Evolutionary conservation across 2,113 vertebrate species (phyloP), one percentile per base, ranked within the genome.

Genomic region (Psephotus haematonotus): DNA sequence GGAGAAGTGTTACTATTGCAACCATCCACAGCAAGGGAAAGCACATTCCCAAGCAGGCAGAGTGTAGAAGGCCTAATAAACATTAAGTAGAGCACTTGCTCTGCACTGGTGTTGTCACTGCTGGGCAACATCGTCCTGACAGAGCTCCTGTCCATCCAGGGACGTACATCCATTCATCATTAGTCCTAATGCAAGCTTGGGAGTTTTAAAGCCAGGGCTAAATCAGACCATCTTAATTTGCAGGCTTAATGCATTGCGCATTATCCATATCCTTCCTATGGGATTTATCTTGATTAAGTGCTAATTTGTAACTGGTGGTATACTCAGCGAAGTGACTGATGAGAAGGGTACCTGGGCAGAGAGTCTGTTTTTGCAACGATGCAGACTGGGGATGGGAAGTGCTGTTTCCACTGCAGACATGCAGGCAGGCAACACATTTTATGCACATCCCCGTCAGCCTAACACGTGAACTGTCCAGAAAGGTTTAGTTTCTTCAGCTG

Each of bases 261-360:
- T 97, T 96, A 96, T 93, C 97, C 91, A 59, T 96, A 94, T 86
- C 79, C 94, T 95, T 96, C 96, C 93, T 93, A 93, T 94, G 93
- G 94, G 95, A 97, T 97, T 97, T 96, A 96, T 97, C 96, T 97
- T 96, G 92, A 97, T 97, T 97, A 97, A 95, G 94, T 90, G 90
- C 76, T 97, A 96, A 96, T 97, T 97, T 97, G 95, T 94, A 93
- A 86, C 94, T 97, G 60, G 95, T 97, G 88, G 83, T 92, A 84
- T 93, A 94, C 82, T 80, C 74, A 94, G 90, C 82, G 80, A 96
- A 95, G 95, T 97, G 90, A 96, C 93, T 94, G 95, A 94, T 96
- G 92, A 96, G 92, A 81, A 91, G 93, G 96, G 90, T 96, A 92
- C 94, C 92, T 91, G 75, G 81, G 88, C 67, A 92, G 72, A 78